phyloP scores from a whole-genome alignment of 2,113 vertebrate species.

The Labeo catla region DNA sequence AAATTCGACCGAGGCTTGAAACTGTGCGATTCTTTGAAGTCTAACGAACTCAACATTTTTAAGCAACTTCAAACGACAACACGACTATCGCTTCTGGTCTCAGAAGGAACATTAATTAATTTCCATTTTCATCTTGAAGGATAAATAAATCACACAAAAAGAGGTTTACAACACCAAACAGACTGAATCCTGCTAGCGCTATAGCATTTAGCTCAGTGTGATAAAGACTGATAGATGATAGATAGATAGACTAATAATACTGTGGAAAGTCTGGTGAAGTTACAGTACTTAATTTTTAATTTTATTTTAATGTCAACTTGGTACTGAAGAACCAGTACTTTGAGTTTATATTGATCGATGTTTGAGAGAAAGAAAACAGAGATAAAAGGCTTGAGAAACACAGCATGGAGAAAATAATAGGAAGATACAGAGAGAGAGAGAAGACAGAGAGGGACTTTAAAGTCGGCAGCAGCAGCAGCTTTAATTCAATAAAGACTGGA shows the following conservation, averaged over 20 bases:
- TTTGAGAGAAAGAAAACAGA: background rate
- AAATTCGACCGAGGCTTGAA: constrained; percentile 19
- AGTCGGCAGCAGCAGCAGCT: constrained; percentile 9
- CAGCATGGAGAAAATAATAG: constrained; percentile 5
- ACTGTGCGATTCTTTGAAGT: constrained; percentile 51
- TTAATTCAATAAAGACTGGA: constrained; percentile 56
- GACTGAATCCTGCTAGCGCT: background rate
- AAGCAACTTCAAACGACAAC: constrained; percentile 50
- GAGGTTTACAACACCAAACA: constrained; percentile 25
- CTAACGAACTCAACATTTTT: constrained; percentile 53
- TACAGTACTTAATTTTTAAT: background rate
- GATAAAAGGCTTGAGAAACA: background rate
- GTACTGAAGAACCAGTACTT: background rate
- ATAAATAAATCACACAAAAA: constrained; percentile 19
- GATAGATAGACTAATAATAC: background rate
- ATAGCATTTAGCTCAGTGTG: background rate
- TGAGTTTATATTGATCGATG: background rate
- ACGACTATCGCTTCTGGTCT: constrained; percentile 34
- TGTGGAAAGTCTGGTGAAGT: background rate
- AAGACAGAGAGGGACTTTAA: background rate
- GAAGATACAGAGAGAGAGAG: background rate
- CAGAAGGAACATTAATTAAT: constrained; percentile 46
- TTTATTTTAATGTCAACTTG: background rate
- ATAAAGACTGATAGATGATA: background rate
- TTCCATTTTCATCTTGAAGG: constrained; percentile 46